These are phyloP conservation scores for Rutilus rutilus DNA, from an alignment of 2,113 vertebrate genomes.

Conservation along the genomic window DNA sequence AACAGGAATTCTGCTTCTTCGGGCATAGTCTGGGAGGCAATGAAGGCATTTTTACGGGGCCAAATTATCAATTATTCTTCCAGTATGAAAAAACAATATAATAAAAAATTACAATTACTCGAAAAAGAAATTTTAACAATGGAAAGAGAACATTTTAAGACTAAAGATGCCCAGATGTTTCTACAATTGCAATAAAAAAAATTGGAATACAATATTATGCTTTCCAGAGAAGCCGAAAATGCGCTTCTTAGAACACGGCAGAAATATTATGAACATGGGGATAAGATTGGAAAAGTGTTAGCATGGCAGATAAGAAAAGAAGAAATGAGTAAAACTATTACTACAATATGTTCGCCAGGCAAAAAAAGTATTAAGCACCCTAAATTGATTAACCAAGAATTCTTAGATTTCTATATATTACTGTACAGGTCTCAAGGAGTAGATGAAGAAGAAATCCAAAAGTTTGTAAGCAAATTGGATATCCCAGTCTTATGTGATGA, in stretches of 20 bases:
- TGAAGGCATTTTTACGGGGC: background rate
- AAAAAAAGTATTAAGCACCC: too few relatives aligned
- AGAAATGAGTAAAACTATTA: background rate
- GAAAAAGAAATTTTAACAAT: background rate
- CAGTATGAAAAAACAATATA: background rate
- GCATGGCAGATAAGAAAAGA: slow-evolving; percentile 7
- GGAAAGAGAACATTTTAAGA: background rate
- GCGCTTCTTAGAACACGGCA: background rate
- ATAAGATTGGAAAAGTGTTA: slow-evolving; percentile 2
- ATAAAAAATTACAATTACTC: background rate
- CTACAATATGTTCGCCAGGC: background rate
- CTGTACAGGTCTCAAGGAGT: background rate
- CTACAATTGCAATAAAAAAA: background rate
- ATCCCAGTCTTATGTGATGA: background rate
- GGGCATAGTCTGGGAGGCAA: background rate
- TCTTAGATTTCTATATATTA: too few relatives aligned
- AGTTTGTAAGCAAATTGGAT: background rate
- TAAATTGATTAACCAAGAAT: too few relatives aligned
- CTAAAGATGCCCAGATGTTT: background rate
- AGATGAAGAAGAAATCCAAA: background rate
- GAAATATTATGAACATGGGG: background rate
- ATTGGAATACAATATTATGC: slow-evolving; percentile 1
- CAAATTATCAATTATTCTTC: background rate
- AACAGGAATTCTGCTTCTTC: background rate
- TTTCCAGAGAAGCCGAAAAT: background rate